These are phyloP conservation scores for Spheniscus mendiculus DNA, from an alignment of 2,113 vertebrate genomes.

Conservation along the genomic window DNA sequence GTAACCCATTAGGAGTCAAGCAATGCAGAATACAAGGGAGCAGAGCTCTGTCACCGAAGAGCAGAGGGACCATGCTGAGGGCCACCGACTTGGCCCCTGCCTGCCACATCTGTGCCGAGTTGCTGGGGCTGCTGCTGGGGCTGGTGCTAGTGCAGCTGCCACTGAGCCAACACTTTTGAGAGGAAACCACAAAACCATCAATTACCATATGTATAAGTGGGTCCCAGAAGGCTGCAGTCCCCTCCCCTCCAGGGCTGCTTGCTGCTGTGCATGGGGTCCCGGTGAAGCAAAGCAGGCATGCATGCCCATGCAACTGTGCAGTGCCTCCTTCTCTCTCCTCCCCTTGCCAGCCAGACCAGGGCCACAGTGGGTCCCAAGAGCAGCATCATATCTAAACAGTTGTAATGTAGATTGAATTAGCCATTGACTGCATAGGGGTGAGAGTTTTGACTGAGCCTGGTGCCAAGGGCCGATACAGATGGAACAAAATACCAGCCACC, in stretches of 20 bases:
- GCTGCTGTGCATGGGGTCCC: background rate
- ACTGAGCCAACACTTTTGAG: background rate
- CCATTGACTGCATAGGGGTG: background rate
- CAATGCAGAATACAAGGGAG: background rate
- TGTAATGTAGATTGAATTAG: background rate
- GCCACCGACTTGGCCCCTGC: background rate
- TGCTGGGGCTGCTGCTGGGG: background rate
- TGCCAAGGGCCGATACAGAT: background rate
- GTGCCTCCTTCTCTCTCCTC: background rate
- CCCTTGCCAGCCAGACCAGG: background rate
- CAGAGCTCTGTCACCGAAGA: background rate
- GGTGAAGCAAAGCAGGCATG: too few species aligned
- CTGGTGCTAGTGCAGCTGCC: background rate
- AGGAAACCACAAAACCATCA: background rate
- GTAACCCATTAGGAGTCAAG: background rate
- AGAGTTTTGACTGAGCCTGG: background rate
- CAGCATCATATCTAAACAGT: background rate
- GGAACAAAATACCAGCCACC: background rate
- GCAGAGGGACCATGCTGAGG: background rate
- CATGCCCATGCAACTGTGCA: fast-evolving
- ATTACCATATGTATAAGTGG: fast-evolving
- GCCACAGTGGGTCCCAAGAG: background rate
- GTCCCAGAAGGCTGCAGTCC: background rate
- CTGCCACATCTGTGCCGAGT: fast-evolving
- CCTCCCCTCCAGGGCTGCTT: background rate